These are phyloP conservation scores for Embiotoca jacksoni DNA, from an alignment of 2,113 vertebrate genomes.

Conservation along the genomic window DNA sequence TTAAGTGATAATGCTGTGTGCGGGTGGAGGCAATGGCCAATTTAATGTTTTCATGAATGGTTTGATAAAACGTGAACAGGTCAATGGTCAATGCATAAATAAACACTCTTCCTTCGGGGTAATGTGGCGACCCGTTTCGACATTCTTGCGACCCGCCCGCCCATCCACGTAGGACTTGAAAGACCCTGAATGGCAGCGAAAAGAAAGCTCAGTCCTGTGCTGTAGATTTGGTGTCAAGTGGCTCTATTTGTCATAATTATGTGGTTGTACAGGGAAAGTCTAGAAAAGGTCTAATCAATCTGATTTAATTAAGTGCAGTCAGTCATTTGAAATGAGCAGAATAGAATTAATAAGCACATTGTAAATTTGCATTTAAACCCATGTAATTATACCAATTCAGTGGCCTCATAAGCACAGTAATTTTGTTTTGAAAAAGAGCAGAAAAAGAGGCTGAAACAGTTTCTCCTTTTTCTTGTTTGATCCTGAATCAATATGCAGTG, in stretches of 20 bases:
- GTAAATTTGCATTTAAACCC: constrained; percentile 87
- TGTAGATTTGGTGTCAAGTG: constrained; percentile 82
- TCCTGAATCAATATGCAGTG: constrained; percentile 38
- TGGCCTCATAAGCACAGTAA: constrained; percentile 75
- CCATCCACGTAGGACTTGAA: constrained; percentile 34
- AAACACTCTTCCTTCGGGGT: constrained; percentile 39
- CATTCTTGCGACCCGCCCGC: constrained; percentile 25
- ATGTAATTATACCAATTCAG: constrained; percentile 86
- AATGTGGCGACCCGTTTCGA: constrained; percentile 18
- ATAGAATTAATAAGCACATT: constrained; percentile 90
- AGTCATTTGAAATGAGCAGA: constrained; percentile 88
- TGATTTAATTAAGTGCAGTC: constrained; percentile 90
- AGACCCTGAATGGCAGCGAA: constrained; percentile 59
- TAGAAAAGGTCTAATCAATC: constrained; percentile 89
- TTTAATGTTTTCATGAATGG: constrained; percentile 35
- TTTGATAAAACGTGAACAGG: constrained; percentile 30
- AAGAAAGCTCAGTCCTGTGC: constrained; percentile 62
- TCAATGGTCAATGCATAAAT: constrained; percentile 25
- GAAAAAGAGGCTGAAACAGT: constrained; percentile 64
- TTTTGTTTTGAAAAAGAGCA: constrained; percentile 61
- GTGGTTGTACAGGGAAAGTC: constrained; percentile 86
- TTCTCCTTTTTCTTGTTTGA: constrained; percentile 49
- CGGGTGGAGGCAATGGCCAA: constrained; percentile 24
- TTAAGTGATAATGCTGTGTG: constrained; percentile 1
- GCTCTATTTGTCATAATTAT: constrained; percentile 89